Base-by-base conservation (phyloP, 92 coral and sea anemone species). In the Micromussa lordhowensis region DNA sequence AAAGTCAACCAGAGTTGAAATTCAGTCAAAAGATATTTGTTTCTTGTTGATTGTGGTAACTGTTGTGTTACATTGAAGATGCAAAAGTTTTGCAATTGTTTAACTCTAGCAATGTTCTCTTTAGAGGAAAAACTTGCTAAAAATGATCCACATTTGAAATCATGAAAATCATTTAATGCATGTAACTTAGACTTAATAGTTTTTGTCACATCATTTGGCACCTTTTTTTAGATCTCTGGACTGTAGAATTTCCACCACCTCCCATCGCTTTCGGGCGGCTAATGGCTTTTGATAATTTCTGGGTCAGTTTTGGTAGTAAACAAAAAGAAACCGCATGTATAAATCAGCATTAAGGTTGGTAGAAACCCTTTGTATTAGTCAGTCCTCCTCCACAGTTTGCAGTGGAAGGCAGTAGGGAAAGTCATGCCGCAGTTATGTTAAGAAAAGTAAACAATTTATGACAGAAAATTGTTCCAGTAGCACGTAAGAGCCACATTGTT, bases 1-100 rank as follows among this genome's bases (percentile, higher is more conserved):
- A 61, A 61, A 19, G 68, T 61, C 68, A 61, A 61, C 68, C 68
- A 61, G 68, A 61, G 68, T 19, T 61, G 68, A 61, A 61, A 61
- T 61, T 61, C 68, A 61, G 68, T 61, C 10, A 14, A 61, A 61
- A 61, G 68, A 61, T 61, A 61, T 61, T 61, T 61, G 68, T 44
- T 44, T 44, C 51, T 44, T 44, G 51, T 1, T 44, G 51, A 44
- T 13, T 0, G 51, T 6, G 51, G 68, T n/a, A 19, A 7, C 68
- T 61, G 18, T 1, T 61, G 68, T 61, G 68, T 61, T 61, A 61
- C 22, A 61, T 61, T 61, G 18, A 24, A 61, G 68, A 61, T 61
- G 68, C 2, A 14, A 61, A 61, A 61, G 26, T 61, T 61, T 19
- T 16, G 68, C 68, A 61, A 61, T 24, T 61, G 68, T 61, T 61